phyloP scores from a whole-genome alignment of 2,888 invertebrate genomes.

The Troides oblongomaculatus region DNA sequence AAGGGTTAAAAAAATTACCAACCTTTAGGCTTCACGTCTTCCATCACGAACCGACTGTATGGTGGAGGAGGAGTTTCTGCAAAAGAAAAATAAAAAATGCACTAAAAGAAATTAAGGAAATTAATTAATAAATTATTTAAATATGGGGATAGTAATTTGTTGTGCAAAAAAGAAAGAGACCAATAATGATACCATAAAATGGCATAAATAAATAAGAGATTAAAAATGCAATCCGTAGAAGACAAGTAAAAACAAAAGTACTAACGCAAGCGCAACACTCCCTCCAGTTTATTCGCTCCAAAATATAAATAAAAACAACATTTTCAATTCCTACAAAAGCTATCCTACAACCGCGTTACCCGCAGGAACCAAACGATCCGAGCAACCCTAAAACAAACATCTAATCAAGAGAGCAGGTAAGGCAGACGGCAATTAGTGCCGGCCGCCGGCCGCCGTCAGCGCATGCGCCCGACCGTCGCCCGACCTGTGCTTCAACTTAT shows the following conservation, averaged over 20 bases:
- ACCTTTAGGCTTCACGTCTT: slow-evolving; percentile 90
- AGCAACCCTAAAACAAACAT: slow-evolving; percentile 59
- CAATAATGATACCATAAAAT: no score
- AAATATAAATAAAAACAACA: background rate
- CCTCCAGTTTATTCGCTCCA: no score
- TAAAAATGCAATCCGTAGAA: no score
- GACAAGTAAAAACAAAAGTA: no score
- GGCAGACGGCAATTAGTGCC: slow-evolving; percentile 58
- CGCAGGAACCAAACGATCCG: slow-evolving; percentile 39
- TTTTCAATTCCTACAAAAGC: slow-evolving; percentile 38
- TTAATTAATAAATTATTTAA: no score
- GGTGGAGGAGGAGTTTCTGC: slow-evolving; percentile 92
- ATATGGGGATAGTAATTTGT: no score
- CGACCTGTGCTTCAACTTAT: slow-evolving; percentile 68
- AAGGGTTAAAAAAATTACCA: slow-evolving; percentile 50
- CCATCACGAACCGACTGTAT: slow-evolving; percentile 87
- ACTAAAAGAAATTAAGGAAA: no score
- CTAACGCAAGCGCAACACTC: no score
- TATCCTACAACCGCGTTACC: slow-evolving; percentile 47
- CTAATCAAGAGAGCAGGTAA: slow-evolving; percentile 57
- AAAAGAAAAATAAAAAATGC: slow-evolving; percentile 40
- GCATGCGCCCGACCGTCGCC: slow-evolving; percentile 32
- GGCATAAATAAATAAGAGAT: no score
- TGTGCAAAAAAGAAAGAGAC: no score
- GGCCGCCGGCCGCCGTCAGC: slow-evolving; percentile 44